phyloP scores from a whole-genome alignment of 2,113 vertebrate species.

The Dolichotis patagonum region DNA sequence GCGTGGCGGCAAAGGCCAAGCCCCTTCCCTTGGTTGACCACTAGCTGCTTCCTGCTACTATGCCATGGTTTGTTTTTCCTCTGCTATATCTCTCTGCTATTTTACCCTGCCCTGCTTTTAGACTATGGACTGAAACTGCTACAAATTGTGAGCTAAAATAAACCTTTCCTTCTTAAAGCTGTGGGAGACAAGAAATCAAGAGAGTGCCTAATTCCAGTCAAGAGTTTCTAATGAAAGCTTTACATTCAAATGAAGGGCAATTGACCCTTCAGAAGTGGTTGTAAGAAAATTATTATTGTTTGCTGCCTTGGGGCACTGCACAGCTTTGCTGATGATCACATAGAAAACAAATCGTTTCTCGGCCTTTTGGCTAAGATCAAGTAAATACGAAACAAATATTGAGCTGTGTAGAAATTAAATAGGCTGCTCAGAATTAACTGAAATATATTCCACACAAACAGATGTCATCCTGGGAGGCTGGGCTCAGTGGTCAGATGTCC shows the following conservation, averaged over 20 bases:
- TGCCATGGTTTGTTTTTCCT: not conserved
- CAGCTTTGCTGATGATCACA: not conserved
- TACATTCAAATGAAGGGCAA: slow-evolving; percentile 70
- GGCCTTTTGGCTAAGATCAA: not conserved
- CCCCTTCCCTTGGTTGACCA: not conserved
- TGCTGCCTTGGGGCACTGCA: not conserved
- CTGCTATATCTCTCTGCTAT: not conserved
- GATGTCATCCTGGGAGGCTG: not conserved
- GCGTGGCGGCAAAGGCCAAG: not conserved
- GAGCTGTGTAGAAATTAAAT: not conserved
- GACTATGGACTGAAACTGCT: not conserved
- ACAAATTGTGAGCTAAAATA: not conserved
- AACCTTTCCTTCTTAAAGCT: not conserved
- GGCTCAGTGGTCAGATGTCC: not conserved
- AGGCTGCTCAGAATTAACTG: slow-evolving; percentile 23
- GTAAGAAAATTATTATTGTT: slow-evolving; percentile 9
- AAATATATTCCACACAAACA: not conserved
- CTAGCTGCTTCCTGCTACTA: not conserved
- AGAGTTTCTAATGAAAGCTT: slow-evolving; percentile 73
- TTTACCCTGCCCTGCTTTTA: not conserved
- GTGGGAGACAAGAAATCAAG: not conserved
- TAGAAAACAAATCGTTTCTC: slow-evolving; percentile 16
- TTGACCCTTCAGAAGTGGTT: not conserved
- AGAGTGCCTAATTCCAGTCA: slow-evolving; percentile 68
- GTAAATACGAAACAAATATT: slow-evolving; percentile 40